Percentiles rank a stretch among this genome's conserved stretches.
Evolutionary conservation across 1,140 invertebrate species (phyloP).

Genomic region (Augochlora pura): DNA sequence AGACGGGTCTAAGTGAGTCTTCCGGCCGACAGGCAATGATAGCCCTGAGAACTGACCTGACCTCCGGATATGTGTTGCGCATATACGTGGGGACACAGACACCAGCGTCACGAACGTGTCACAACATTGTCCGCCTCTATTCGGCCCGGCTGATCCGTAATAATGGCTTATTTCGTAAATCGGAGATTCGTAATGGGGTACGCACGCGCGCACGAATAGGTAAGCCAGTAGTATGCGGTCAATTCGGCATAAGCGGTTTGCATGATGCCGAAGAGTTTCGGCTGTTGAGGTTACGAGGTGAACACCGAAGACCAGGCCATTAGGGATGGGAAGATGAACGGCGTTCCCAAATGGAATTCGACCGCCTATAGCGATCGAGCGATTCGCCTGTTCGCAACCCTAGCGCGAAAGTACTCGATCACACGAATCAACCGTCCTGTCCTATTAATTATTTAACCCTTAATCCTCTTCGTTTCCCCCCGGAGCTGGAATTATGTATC

Average conservation of each 20-base stretch:
- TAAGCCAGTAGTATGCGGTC: constrained; percentile 35
- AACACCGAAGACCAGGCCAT: constrained; percentile 24
- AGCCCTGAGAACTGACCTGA: constrained; percentile 80
- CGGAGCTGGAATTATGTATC: no score
- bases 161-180: constrained; percentile 66
- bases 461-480: no score
- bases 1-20: constrained; percentile 81
- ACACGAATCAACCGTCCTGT: no score
- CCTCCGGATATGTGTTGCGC: constrained; percentile 78
- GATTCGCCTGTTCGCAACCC: not conserved
- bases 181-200: constrained; percentile 54
- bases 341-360: constrained; percentile 11
- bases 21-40: constrained; percentile 80
- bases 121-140: constrained; percentile 53
- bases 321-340: constrained; percentile 41
- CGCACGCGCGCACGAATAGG: constrained; percentile 35
- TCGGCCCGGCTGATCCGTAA: constrained; percentile 27
- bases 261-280: constrained; percentile 50
- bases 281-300: constrained; percentile 43
- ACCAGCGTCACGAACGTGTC: constrained; percentile 59
- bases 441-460: no score
- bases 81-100: constrained; percentile 69
- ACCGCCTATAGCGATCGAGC: not conserved
- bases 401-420: no score
- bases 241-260: constrained; percentile 42